Evolutionary conservation across 2,797 vertebrate genomes (phyloP), one percentile per base, ranked within the genome.

Genomic region (Microctenopoma stevenorrisi): DNA sequence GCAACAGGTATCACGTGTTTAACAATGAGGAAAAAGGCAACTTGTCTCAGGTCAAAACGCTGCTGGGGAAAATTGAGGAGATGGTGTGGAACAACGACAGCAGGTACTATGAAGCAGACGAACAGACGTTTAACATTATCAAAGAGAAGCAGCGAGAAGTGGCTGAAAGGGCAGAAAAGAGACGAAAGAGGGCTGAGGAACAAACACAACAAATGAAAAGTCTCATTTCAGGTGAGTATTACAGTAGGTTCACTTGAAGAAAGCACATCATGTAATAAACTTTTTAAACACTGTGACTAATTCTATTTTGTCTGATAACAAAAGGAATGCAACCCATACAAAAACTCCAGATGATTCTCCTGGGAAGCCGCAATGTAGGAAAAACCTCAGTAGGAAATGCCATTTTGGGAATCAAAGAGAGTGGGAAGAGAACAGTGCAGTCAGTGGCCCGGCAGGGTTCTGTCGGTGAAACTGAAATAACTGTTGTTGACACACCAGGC

Each of bases 21-120:
- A 70, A 83, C 2, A 90, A 91, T 72, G 84, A 85, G 50, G 65
- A 82, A 2, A 71, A 42, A 46, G 33, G 5, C 7, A 1, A 82
- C 35, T n/a, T 28, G 0, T n/a, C 66, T 8, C 89, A 90, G 76
- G 86, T 90, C 11, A 64, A 15, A 5, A 4, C 3, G 58, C 60
- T 91, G 79, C 72, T 89, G 74, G 56, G 84, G 70, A 88, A 81
- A 76, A 76, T 88, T 4, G 78, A 88, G 1, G 72, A 82, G 50
- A 81, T 89, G 82, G 69, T 64, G 16, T 0, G 14, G 15, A 8
- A 59, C 12, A 88, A 84, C 46, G 18, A 15, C 0, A n/a, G 57
- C 3, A 12, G 37, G 4, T 62, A 53, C 68, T 88, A 73, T 0
- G 1, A 76, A 16, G 9, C 68, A 2, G 86, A 88, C 8, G 13